These are phyloP conservation scores for Psammodynastes pulverulentus DNA, from an alignment of 2,113 vertebrate genomes.

Conservation along the genomic window DNA sequence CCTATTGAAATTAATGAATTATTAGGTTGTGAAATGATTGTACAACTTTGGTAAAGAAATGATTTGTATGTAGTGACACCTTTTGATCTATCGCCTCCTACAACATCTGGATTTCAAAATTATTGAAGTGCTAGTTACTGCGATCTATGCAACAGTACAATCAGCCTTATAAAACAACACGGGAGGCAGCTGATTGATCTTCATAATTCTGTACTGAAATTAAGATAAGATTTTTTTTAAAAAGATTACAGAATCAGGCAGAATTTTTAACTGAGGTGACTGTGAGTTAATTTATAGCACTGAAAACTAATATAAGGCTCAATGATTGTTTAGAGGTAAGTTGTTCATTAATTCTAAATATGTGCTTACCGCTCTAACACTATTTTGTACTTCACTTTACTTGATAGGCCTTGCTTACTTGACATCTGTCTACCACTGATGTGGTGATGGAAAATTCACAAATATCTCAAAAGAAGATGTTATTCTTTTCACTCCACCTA, in stretches of 20 bases:
- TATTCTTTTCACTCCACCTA: not conserved
- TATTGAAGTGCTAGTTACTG: not conserved
- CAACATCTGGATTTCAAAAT: not conserved
- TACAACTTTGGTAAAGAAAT: not conserved
- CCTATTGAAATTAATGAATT: not conserved
- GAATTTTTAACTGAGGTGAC: not conserved
- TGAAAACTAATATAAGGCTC: not conserved
- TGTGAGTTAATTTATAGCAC: not conserved
- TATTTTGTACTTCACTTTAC: not conserved
- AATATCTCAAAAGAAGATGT: not conserved
- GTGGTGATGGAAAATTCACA: not conserved
- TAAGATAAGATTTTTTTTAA: not conserved
- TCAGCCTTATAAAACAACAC: not conserved
- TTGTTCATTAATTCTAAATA: not conserved
- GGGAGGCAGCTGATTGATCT: not conserved
- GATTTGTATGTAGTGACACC: not conserved
- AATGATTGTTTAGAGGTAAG: not conserved
- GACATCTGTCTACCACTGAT: not conserved
- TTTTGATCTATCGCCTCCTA: not conserved
- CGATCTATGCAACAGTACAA: not conserved
- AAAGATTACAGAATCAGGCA: not conserved
- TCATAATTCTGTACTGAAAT: not conserved
- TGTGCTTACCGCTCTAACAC: not conserved
- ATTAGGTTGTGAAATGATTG: not conserved
- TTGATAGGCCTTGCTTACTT: not conserved